These are phyloP conservation scores for Oryzias sinensis DNA, from an alignment of 2,797 vertebrate species.

Conservation along the genomic window DNA sequence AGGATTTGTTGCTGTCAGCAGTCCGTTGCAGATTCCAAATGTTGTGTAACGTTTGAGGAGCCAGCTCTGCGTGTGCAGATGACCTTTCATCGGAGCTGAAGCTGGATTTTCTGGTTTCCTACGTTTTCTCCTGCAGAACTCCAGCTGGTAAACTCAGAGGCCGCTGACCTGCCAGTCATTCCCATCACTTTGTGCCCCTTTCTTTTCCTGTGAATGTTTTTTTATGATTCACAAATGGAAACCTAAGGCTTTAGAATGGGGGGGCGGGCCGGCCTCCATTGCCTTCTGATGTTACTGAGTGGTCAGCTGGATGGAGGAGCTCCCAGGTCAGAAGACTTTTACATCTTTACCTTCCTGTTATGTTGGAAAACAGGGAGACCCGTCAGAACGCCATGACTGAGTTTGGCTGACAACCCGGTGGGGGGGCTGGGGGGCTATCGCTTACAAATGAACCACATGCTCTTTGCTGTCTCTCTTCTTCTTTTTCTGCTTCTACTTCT, in stretches of 20 bases:
- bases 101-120: background rate
- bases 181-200: conserved; percentile 35
- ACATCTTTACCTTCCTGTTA: conserved; percentile 56
- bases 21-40: too few relatives aligned
- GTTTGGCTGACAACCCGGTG: background rate
- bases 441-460: background rate
- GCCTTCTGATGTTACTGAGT: conserved; percentile 33
- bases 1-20: too few relatives aligned
- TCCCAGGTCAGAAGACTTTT: conserved; percentile 40
- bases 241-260: conserved; percentile 13
- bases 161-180: conserved; percentile 45
- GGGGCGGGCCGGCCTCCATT: too few relatives aligned
- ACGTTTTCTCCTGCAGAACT: conserved; percentile 7
- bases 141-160: conserved; percentile 19
- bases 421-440: background rate
- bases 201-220: conserved; percentile 53
- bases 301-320: conserved; percentile 42
- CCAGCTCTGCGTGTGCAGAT: background rate
- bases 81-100: background rate
- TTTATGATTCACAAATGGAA: conserved; percentile 41
- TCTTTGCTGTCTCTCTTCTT: conserved; percentile 10
- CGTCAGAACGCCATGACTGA: background rate
- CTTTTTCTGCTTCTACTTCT: conserved; percentile 25
- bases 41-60: too few relatives aligned
- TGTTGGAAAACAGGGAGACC: conserved; percentile 27